Conservation (phyloP, 1,140 invertebrate genomes). For the Lordiphosa stackelbergi region DNA sequence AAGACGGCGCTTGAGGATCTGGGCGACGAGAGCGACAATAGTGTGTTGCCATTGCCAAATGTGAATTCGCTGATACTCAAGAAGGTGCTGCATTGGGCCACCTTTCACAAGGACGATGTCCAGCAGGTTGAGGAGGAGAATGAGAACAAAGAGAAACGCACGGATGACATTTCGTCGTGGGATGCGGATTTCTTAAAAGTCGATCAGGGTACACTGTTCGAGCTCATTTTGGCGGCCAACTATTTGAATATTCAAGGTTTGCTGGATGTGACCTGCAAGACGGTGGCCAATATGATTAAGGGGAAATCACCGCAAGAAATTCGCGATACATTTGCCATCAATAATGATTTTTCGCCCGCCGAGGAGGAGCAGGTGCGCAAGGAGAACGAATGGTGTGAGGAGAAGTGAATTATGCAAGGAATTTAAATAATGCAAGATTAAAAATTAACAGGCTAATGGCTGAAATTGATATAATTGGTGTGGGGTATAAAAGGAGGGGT, state of each 20-base stretch:
- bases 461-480: too few relatives aligned
- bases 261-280: conserved; percentile 98
- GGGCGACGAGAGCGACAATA: conserved; percentile 96
- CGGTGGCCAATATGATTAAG: conserved; percentile 99
- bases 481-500: too few relatives aligned
- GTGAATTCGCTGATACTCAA: conserved; percentile 98
- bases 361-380: conserved; percentile 97
- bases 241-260: conserved; percentile 99
- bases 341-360: conserved; percentile 97
- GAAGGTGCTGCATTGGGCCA: conserved; percentile 98
- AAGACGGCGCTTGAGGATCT: conserved; percentile 99
- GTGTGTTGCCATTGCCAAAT: conserved; percentile 96
- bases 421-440: too few relatives aligned
- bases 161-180: conserved; percentile 99
- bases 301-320: conserved; percentile 99
- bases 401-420: conserved; percentile 81
- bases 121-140: conserved; percentile 93
- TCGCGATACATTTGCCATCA: conserved; percentile 99
- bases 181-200: conserved; percentile 99
- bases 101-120: conserved; percentile 94
- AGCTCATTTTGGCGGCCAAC: conserved; percentile 96
- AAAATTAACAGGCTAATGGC: too few relatives aligned
- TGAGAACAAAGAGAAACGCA: conserved; percentile 98
- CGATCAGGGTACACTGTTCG: conserved; percentile 98
- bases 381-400: conserved; percentile 99